These are phyloP conservation scores for Melangyna quadrimaculata DNA, from an alignment of 2,888 invertebrate species.

Conservation along the genomic window DNA sequence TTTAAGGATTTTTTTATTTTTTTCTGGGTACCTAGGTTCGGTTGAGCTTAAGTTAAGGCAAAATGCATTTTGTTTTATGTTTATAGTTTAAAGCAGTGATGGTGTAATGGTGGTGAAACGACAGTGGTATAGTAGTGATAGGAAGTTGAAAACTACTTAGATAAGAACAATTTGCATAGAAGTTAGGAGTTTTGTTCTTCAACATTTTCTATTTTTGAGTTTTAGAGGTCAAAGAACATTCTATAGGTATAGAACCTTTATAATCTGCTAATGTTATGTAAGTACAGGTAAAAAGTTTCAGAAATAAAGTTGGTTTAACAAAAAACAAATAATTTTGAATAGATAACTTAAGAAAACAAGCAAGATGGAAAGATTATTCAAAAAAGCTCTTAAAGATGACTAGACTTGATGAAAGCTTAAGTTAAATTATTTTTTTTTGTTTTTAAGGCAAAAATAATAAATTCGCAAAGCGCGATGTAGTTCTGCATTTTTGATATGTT, in stretches of 20 bases:
- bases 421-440: background rate
- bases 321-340: background rate
- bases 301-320: slow-evolving; percentile 24
- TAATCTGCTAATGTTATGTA: slow-evolving; percentile 56
- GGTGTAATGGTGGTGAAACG: slow-evolving; percentile 5
- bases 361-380: background rate
- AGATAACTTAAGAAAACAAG: background rate
- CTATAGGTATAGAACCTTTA: slow-evolving; percentile 32
- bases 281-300: slow-evolving; percentile 31
- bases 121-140: background rate
- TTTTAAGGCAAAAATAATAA: background rate
- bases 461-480: too few relatives aligned
- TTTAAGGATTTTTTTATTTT: slow-evolving; percentile 1
- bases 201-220: slow-evolving; percentile 36
- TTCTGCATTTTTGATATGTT: too few relatives aligned
- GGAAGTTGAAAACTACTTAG: slow-evolving; percentile 65
- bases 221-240: slow-evolving; percentile 26
- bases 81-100: slow-evolving; percentile 18
- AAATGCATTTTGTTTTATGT: slow-evolving; percentile 46
- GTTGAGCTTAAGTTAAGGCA: slow-evolving; percentile 37
- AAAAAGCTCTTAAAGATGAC: background rate
- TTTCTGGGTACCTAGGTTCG: background rate
- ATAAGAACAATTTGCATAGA: slow-evolving; percentile 68
- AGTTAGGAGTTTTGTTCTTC: slow-evolving; percentile 51
- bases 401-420: background rate